These are phyloP conservation scores for Rhopalosiphum maidis DNA, from an alignment of 1,140 invertebrate species.

Conservation along the genomic window DNA sequence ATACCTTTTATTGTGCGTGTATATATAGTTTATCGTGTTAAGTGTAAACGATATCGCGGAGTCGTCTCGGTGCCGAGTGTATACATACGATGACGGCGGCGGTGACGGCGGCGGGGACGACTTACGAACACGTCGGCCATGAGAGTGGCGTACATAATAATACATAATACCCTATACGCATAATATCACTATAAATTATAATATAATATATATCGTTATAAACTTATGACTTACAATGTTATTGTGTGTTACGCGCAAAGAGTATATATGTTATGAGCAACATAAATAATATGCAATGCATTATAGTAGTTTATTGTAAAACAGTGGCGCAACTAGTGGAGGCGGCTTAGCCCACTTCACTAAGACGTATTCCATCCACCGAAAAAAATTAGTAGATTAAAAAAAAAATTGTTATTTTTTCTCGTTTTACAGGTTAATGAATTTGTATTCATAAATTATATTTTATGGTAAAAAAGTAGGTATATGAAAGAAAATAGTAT, in stretches of 20 bases:
- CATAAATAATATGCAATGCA: neutral
- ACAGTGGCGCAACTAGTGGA: neutral
- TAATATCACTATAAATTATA: slow-evolving; percentile 3
- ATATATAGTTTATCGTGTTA: neutral
- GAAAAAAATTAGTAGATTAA: no score
- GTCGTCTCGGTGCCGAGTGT: neutral
- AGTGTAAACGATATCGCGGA: neutral
- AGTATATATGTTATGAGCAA: neutral
- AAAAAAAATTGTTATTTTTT: no score
- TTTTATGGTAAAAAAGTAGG: no score
- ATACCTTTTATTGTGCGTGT: neutral
- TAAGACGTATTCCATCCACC: neutral
- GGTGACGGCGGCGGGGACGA: neutral
- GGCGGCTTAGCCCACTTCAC: neutral
- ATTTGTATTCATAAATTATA: no score
- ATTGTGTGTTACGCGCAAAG: neutral
- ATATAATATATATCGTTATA: neutral
- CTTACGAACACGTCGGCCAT: slow-evolving; percentile 16
- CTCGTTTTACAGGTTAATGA: no score
- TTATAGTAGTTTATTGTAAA: neutral
- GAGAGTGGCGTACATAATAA: slow-evolving; percentile 4
- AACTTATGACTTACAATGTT: neutral
- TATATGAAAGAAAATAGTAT: no score
- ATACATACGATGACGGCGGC: neutral
- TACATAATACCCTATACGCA: neutral